Conservation (phyloP, 2,888 invertebrate genomes). For the Hipparchia sbordonii region DNA sequence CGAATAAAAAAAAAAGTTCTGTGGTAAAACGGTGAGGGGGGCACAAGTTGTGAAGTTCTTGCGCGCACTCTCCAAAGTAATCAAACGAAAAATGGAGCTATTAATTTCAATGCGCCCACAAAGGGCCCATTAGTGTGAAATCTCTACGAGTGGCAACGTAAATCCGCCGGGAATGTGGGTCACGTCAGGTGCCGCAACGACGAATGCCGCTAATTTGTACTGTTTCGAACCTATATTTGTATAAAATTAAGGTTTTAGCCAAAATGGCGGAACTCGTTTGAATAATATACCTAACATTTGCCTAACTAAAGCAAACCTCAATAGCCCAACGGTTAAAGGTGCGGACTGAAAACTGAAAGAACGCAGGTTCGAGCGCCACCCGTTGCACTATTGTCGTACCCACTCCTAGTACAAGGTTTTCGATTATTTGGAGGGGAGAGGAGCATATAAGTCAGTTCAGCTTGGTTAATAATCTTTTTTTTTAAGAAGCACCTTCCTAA, state of each 20-base stretch:
- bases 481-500: no score
- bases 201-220: conserved; percentile 27
- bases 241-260: conserved; percentile 5
- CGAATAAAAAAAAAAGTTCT: no score
- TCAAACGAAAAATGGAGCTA: conserved; percentile 28
- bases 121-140: conserved; percentile 35
- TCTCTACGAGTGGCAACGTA: conserved; percentile 26
- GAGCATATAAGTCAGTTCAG: no score
- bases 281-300: neutral
- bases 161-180: conserved; percentile 33
- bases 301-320: neutral
- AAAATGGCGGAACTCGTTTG: conserved; percentile 8
- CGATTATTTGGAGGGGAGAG: no score
- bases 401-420: no score
- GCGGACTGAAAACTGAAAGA: no score
- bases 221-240: conserved; percentile 26
- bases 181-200: conserved; percentile 38
- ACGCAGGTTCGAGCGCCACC: no score
- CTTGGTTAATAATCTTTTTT: no score
- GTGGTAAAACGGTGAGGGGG: no score
- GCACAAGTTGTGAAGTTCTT: neutral
- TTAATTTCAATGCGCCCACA: conserved; percentile 33
- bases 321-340: neutral
- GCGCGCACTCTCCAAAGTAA: neutral
- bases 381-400: no score